A percentile compares a stretch with the other conserved stretches of the same genome.
phyloP scores from a whole-genome alignment of 2,888 invertebrate genomes.

The Harpalus rubripes region DNA sequence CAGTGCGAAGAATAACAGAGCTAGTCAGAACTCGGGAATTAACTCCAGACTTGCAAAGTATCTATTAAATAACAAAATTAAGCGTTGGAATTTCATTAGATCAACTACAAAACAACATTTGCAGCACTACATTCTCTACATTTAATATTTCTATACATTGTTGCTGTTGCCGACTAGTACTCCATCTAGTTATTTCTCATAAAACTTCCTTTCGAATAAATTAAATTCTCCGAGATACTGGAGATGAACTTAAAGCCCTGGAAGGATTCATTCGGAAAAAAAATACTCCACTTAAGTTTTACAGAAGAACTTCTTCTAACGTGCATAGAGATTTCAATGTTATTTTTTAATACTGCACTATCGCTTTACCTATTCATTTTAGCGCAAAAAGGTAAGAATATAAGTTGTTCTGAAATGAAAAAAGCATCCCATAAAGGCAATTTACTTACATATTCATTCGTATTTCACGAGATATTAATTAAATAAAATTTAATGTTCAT shows the following conservation, averaged over 20 bases:
- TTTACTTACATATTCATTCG: too few relatives aligned
- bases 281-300: background rate
- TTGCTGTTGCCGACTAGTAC: slow-evolving; percentile 42
- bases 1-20: slow-evolving; percentile 37
- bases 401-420: too few relatives aligned
- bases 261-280: background rate
- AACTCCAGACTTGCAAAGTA: slow-evolving; percentile 46
- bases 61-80: slow-evolving; percentile 61
- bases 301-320: too few relatives aligned
- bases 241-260: background rate
- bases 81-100: slow-evolving; percentile 62
- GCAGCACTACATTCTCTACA: slow-evolving; percentile 52
- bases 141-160: slow-evolving; percentile 61
- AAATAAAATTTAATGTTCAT: too few relatives aligned
- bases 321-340: too few relatives aligned
- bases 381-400: too few relatives aligned
- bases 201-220: slow-evolving; percentile 58
- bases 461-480: too few relatives aligned
- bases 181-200: slow-evolving; percentile 58
- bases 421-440: too few relatives aligned
- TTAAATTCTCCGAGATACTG: slow-evolving; percentile 36
- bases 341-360: too few relatives aligned
- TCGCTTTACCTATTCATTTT: too few relatives aligned
- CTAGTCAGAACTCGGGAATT: slow-evolving; percentile 32
- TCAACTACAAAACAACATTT: slow-evolving; percentile 56